A percentile compares a stretch with the other conserved stretches of the same genome.
phyloP scores from a whole-genome alignment of 2,113 vertebrate genomes.

The Bucco capensis region DNA sequence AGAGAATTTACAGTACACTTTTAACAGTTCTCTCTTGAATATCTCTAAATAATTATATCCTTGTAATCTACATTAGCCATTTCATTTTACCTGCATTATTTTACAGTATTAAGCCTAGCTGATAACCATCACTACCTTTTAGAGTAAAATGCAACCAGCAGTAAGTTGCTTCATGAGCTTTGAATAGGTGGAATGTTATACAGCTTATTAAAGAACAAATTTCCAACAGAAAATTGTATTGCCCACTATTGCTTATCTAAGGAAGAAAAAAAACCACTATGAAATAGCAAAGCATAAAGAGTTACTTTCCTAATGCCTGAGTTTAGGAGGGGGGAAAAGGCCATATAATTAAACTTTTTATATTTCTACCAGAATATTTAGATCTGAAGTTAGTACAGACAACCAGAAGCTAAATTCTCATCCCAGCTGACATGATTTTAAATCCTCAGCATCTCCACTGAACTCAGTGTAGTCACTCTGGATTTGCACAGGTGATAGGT shows the following conservation, averaged over 20 bases:
- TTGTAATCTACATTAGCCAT: slow-evolving; percentile 8
- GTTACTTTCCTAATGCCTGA: slow-evolving; percentile 31
- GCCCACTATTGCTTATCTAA: slow-evolving; percentile 21
- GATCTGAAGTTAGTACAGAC: background rate
- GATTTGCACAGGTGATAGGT: background rate
- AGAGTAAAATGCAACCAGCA: slow-evolving; percentile 14
- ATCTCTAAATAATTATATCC: slow-evolving; percentile 44
- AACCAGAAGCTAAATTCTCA: background rate
- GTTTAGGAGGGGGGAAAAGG: background rate
- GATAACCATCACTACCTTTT: slow-evolving; percentile 46
- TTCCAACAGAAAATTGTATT: slow-evolving; percentile 61
- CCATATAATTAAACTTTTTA: slow-evolving; percentile 1
- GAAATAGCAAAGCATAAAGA: slow-evolving; percentile 35
- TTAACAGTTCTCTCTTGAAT: slow-evolving; percentile 21
- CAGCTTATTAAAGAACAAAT: slow-evolving; percentile 52
- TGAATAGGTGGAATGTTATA: slow-evolving; percentile 47
- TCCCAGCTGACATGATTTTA: background rate
- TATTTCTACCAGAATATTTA: slow-evolving; percentile 9
- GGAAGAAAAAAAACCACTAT: background rate
- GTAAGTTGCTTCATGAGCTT: slow-evolving; percentile 43
- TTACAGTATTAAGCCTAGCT: slow-evolving; percentile 45
- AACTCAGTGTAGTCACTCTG: background rate
- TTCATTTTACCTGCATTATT: slow-evolving; percentile 36
- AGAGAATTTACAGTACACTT: background rate
- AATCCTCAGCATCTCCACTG: background rate